Conservation (phyloP, 2,113 vertebrate species). For the Crotophaga sulcirostris region DNA sequence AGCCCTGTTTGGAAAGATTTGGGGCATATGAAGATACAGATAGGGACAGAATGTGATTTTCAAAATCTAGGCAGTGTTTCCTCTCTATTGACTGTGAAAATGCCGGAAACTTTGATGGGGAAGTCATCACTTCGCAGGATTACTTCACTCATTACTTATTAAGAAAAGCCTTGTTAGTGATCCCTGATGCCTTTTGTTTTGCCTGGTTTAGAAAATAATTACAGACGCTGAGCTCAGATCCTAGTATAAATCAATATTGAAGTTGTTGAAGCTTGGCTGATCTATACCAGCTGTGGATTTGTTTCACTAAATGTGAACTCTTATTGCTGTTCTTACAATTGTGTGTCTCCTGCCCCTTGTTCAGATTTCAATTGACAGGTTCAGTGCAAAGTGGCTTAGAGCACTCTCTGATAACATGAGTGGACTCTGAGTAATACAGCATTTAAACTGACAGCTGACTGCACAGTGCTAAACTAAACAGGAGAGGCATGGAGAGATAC, state of each 20-base stretch:
- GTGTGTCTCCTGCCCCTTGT: neutral
- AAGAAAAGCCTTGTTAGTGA: neutral
- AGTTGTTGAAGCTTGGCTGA: neutral
- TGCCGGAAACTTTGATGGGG: neutral
- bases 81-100: neutral
- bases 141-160: neutral
- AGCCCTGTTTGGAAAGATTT: neutral
- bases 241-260: neutral
- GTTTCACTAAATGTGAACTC: neutral
- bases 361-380: neutral
- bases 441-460: slow-evolving; percentile 5
- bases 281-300: slow-evolving; percentile 2
- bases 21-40: neutral
- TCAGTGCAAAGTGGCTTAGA: slow-evolving; percentile 10
- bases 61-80: neutral
- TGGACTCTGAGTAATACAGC: neutral
- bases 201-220: slow-evolving; percentile 15
- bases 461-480: neutral
- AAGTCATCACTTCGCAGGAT: neutral
- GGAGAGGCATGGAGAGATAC: neutral
- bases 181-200: neutral
- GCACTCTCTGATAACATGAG: neutral
- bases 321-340: neutral
- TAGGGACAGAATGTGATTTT: neutral
- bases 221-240: neutral